Evolutionary conservation across 64 coral and sea anemone species (phyloP).

Genomic region (Astreopora myriophthalma): DNA sequence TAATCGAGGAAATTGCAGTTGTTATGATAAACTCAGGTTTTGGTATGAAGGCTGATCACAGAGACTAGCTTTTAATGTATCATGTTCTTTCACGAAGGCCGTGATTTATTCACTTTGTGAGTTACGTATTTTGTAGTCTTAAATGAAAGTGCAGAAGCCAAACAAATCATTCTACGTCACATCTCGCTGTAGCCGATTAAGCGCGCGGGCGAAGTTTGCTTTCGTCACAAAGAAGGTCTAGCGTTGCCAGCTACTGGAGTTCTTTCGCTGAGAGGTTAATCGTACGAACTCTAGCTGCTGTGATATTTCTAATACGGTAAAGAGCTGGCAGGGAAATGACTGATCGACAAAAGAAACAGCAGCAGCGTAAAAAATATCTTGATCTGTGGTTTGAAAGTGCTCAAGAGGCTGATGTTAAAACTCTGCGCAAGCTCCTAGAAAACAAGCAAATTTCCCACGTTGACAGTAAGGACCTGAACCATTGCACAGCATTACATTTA

Average conservation of each 20-base stretch:
- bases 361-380: not conserved
- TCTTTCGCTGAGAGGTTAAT: not conserved
- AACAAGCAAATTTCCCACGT: slow-evolving; percentile 5
- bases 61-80: too few relatives aligned
- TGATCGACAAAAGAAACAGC: not conserved
- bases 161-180: too few relatives aligned
- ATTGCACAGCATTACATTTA: slow-evolving; percentile 72
- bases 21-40: too few relatives aligned
- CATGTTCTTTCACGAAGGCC: too few relatives aligned
- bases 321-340: not conserved
- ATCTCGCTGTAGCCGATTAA: too few relatives aligned
- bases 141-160: too few relatives aligned
- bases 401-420: slow-evolving; percentile 45
- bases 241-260: too few relatives aligned
- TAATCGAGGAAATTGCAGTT: too few relatives aligned
- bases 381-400: slow-evolving; percentile 79
- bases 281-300: not conserved
- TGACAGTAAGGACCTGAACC: slow-evolving; percentile 60
- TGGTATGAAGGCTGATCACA: too few relatives aligned
- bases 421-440: slow-evolving; percentile 20
- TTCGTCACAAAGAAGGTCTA: not conserved
- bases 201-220: not conserved
- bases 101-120: too few relatives aligned
- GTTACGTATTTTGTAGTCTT: too few relatives aligned
- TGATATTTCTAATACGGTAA: not conserved